phyloP scores from a whole-genome alignment of 2,113 vertebrate species.

The Petaurus breviceps region DNA sequence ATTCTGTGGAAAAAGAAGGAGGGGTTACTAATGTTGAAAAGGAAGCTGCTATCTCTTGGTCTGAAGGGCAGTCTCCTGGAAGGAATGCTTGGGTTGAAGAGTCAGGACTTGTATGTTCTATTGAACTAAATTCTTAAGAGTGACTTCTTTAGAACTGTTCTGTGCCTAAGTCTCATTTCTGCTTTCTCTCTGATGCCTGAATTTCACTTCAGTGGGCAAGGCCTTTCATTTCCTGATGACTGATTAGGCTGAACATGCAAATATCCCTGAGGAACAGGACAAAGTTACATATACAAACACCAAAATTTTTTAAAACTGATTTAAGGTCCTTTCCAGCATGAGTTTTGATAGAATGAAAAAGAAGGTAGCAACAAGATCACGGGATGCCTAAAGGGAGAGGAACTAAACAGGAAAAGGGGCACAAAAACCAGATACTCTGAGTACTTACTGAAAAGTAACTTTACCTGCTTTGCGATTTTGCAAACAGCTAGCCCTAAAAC shows the following conservation, averaged over 20 bases:
- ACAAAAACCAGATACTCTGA: background rate
- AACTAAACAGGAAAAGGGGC: background rate
- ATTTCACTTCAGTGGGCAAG: background rate
- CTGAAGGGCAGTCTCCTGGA: background rate
- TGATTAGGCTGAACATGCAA: background rate
- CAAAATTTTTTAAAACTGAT: background rate
- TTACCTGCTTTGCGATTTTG: background rate
- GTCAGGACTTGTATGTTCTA: background rate
- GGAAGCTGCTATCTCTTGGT: background rate
- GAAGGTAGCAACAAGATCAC: background rate
- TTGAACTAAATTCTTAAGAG: background rate
- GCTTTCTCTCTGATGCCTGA: background rate
- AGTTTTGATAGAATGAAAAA: background rate
- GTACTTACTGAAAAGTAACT: background rate
- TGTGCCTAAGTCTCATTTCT: background rate
- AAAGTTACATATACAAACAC: background rate
- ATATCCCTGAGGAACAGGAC: background rate
- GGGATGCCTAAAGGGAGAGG: background rate
- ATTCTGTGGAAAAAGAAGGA: background rate
- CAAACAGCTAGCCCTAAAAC: background rate
- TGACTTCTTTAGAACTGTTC: background rate
- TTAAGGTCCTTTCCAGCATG: background rate
- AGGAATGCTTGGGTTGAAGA: background rate
- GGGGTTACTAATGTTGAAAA: background rate
- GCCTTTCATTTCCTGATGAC: background rate